Evolutionary conservation across 2,797 vertebrate species (phyloP).

Genomic region (Microhierax caerulescens): DNA sequence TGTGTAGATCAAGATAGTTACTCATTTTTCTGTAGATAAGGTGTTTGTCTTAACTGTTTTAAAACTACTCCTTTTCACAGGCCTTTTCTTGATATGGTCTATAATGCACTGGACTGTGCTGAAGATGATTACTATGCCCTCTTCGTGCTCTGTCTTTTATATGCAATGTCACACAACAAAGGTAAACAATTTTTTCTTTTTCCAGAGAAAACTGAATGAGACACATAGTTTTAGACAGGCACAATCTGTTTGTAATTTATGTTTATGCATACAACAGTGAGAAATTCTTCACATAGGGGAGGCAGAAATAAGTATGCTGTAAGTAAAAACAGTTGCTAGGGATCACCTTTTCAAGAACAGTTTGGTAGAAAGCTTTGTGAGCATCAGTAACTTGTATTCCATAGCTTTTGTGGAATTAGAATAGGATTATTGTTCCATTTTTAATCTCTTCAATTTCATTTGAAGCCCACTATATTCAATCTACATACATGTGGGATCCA

Average conservation of each 20-base stretch:
- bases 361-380: neutral
- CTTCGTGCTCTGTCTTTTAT: constrained; percentile 96
- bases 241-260: neutral
- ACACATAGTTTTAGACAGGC: neutral
- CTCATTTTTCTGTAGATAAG: neutral
- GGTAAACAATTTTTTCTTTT: constrained; percentile 74
- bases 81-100: constrained; percentile 96
- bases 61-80: constrained; percentile 66
- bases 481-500: neutral
- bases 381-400: neutral
- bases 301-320: neutral
- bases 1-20: neutral
- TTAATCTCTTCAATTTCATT: neutral
- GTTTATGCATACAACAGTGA: neutral
- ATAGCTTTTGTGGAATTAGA: neutral
- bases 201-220: neutral
- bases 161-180: constrained; percentile 95
- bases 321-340: neutral
- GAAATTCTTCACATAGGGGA: neutral
- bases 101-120: constrained; percentile 89
- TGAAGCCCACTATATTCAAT: neutral
- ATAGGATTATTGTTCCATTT: neutral
- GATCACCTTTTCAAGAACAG: neutral
- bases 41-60: neutral
- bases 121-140: constrained; percentile 92